phyloP scores from a whole-genome alignment of 2,888 invertebrate genomes.

The Erynnis tages region DNA sequence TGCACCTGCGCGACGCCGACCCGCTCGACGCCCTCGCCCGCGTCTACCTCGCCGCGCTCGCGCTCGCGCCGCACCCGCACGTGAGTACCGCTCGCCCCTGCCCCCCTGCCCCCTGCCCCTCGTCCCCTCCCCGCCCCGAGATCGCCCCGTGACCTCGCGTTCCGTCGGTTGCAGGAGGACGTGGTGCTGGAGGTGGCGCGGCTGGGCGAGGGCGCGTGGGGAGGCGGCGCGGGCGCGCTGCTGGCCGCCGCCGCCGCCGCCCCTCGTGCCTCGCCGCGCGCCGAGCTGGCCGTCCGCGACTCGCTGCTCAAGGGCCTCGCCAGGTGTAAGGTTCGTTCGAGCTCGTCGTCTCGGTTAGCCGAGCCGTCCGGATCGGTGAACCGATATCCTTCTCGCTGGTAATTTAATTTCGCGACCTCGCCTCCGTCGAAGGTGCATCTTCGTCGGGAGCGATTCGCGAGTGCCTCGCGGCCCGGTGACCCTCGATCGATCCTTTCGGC shows the following conservation, averaged over 20 bases:
- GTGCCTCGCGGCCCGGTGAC: no score
- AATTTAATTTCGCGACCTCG: no score
- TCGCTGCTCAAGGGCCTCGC: slow-evolving; percentile 35
- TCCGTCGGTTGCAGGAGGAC: neutral
- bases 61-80: slow-evolving; percentile 30
- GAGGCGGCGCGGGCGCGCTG: slow-evolving; percentile 32
- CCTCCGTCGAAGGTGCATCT: no score
- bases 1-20: slow-evolving; percentile 41
- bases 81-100: slow-evolving; percentile 17
- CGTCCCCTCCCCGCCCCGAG: no score
- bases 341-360: no score
- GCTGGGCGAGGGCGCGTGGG: slow-evolving; percentile 35
- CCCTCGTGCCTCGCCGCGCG: slow-evolving; percentile 36
- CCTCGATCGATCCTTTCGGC: no score
- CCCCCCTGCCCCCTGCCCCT: no score
- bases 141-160: no score
- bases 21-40: slow-evolving; percentile 36
- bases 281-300: slow-evolving; percentile 28
- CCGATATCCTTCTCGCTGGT: no score
- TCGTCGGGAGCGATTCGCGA: no score
- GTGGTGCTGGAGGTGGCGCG: slow-evolving; percentile 31
- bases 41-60: slow-evolving; percentile 40
- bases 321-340: slow-evolving; percentile 37
- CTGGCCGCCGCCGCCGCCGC: slow-evolving; percentile 39
- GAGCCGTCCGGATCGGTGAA: no score